Base-by-base conservation (phyloP, 1,140 invertebrate genomes). In the Lordiphosa collinella region DNA sequence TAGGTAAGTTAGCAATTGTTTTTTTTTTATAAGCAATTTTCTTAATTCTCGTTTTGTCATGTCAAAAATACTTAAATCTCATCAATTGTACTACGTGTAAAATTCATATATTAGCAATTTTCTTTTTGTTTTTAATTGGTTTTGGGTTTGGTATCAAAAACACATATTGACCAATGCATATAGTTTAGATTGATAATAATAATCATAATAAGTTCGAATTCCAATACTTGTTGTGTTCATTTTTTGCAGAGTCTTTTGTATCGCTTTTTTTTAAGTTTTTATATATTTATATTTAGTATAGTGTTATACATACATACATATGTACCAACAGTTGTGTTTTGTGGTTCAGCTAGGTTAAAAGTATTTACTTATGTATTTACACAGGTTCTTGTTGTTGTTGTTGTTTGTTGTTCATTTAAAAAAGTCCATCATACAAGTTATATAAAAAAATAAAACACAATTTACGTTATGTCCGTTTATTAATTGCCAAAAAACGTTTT, bases 41-140 rank as follows among this genome's bases (percentile, higher is more conserved):
- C 38, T 64, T 47, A 9, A 31, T 57, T 66, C 63, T 29, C 1
- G 16, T 49, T 9, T 7, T n/a, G n/a, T 11, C 14, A 34, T 34
- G 44, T 64, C 46, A 64, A 69, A 63, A 60, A 65, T 52, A 65
- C 61, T 63, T 74, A 66, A 67, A 66, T 80, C 80, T 80, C 58
- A 57, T 80, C 62, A 80, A 80, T 80, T 80, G 76, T 80, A 80
- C 76, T 80, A 80, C 76, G 52, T 80, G 76, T 80, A 80, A 82
- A 84, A 78, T 82, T 82, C 55, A 82, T 82, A 84, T 76, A 52
- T 82, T 75, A 46, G 53, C 40, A 52, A 43, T 48, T 47, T 11
- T 49, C 37, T 38, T 55, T 51, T 63, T 18, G 36, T 7, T 29
- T 47, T 54, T 54, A 6, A 52, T 34, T 51, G 5, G 12, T 44